Base-by-base conservation (phyloP, 2,888 invertebrate genomes). In the Trimorus sp. region DNA sequence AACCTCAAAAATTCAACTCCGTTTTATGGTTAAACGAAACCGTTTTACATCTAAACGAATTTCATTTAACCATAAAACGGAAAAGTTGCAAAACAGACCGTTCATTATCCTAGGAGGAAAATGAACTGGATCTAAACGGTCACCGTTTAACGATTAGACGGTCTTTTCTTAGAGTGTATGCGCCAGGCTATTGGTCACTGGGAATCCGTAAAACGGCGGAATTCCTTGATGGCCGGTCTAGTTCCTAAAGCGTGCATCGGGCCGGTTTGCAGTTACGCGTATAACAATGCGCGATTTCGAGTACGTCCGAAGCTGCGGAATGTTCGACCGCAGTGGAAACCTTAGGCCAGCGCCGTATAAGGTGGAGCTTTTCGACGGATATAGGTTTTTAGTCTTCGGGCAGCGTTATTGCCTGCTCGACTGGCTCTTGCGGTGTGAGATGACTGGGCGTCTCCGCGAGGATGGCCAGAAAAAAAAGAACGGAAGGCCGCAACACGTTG, bases 321-420 rank as follows among this genome's bases (percentile, higher is more conserved):
- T 87, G 87, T 84, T 74, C 80, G 69, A 76, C 77, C 85, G 73
- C 84, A 79, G 83, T 84, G 84, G 83, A 85, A 86, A 83, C 84
- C 85, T 85, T 82, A 82, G 85, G 85, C 84, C 86, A 85, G 82
- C 83, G 68, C 85, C 86, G 83, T 86, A 86, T 85, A 85, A 84
- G 86, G 83, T 66, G 76, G 68, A 68, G 83, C 86, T 87, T 87
- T 86, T 83, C 86, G 84, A 85, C 84, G 84, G 85, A 85, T 85
- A 83, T 86, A 84, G 86, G 84, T 86, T 88, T 87, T 88, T 84
- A 85, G 83, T 84, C 82, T 79, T 84, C 77, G 80, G 42, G 49
- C 71, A 8, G 76, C 69, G 56, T 79, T 73, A 66, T 71, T 71
- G 66, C 60, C 66, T 79, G 73, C 68, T 71, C 60, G 69, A 70